Percentiles rank a stretch among this genome's conserved stretches.
Evolutionary conservation across 2,113 vertebrate species (phyloP).

Genomic region (Agelaius phoeniceus): DNA sequence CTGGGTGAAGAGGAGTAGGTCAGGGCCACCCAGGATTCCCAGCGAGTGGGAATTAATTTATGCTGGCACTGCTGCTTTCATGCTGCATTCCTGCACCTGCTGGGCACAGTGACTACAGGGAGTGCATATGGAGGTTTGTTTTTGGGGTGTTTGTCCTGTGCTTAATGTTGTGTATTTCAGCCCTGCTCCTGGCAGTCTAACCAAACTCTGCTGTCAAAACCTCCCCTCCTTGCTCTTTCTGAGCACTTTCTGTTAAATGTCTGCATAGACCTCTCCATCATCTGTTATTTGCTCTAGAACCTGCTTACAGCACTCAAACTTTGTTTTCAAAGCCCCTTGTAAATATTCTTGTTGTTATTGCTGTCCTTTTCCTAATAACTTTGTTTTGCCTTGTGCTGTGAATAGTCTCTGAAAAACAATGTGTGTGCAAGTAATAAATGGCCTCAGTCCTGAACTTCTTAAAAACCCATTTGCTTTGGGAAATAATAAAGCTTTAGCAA

Average conservation of each 20-base stretch:
- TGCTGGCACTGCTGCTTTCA: not conserved
- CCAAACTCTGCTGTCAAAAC: not conserved
- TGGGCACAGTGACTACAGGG: not conserved
- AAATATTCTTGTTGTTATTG: not conserved
- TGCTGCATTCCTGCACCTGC: not conserved
- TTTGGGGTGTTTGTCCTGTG: not conserved
- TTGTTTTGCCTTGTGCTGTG: not conserved
- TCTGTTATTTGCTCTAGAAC: not conserved
- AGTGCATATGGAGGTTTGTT: not conserved
- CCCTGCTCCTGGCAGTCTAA: not conserved
- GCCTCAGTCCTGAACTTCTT: not conserved
- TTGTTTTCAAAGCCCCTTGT: not conserved
- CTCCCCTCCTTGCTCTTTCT: not conserved
- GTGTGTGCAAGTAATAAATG: not conserved
- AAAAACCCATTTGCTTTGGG: not conserved
- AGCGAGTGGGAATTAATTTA: accelerated
- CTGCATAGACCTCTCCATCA: not conserved
- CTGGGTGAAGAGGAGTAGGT: not conserved
- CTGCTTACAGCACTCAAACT: not conserved
- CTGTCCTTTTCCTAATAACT: not conserved
- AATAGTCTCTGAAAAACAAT: not conserved
- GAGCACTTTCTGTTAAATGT: not conserved
- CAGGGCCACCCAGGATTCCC: not conserved
- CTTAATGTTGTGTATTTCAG: not conserved
- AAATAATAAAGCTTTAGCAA: not conserved